A percentile compares a stretch with the other conserved stretches of the same genome.
Conservation (phyloP, 2,888 invertebrate genomes). For the Drosophila emarginata region DNA sequence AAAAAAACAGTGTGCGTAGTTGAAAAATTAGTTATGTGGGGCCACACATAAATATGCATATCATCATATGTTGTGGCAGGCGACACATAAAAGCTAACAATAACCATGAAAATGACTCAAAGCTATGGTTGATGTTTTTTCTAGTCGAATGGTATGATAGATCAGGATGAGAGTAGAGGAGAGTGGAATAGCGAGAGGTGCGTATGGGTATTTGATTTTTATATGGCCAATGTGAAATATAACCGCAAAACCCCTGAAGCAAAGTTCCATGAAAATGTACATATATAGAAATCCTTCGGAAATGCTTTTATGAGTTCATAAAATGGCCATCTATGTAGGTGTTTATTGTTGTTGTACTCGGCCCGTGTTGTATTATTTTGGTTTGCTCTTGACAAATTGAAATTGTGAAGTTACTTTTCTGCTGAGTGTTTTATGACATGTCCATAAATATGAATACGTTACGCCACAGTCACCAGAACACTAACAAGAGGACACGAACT, state of each 20-base stretch:
- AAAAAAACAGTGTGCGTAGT: constrained; percentile 20
- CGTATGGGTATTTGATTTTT: constrained; percentile 55
- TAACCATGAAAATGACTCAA: constrained; percentile 30
- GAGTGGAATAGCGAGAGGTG: constrained; percentile 11
- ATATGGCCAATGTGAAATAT: constrained; percentile 34
- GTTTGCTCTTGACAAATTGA: constrained; percentile 58
- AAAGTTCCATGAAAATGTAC: constrained; percentile 6
- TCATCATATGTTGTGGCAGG: constrained; percentile 24
- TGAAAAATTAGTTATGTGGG: constrained; percentile 41
- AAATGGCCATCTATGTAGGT: constrained; percentile 62
- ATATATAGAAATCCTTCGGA: constrained; percentile 61
- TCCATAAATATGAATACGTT: constrained; percentile 68
- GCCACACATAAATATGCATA: constrained; percentile 44
- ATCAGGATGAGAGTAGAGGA: background rate
- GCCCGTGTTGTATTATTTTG: constrained; percentile 26
- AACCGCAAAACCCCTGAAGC: constrained; percentile 52
- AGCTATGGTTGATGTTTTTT: constrained; percentile 28
- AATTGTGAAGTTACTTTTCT: constrained; percentile 70
- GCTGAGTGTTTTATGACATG: constrained; percentile 63
- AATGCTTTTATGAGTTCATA: constrained; percentile 76
- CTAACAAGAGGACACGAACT: background rate
- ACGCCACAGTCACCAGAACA: constrained; percentile 1
- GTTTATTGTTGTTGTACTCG: constrained; percentile 47
- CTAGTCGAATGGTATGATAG: background rate
- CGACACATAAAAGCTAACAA: constrained; percentile 27